Percentiles rank a stretch among this genome's conserved stretches.
Conservation (phyloP, 2,113 vertebrate species). For the Anseranas semipalmata region DNA sequence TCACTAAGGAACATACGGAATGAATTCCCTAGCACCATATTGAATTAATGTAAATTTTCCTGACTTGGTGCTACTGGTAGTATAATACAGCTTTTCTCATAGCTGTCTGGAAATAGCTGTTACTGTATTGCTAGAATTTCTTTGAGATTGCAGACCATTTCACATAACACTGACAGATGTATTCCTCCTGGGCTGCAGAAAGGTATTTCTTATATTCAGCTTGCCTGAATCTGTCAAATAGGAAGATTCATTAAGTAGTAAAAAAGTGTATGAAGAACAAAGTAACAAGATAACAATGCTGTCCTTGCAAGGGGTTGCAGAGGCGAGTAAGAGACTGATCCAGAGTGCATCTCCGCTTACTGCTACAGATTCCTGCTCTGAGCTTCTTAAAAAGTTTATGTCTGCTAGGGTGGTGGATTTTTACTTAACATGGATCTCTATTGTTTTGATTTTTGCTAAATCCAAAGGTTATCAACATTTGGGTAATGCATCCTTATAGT, state of each 20-base stretch:
- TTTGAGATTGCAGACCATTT: neutral
- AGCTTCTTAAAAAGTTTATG: neutral
- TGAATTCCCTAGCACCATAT: neutral
- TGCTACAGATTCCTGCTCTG: neutral
- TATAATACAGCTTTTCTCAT: neutral
- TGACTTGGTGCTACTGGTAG: neutral
- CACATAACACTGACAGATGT: neutral
- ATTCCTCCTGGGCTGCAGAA: neutral
- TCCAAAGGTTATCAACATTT: neutral
- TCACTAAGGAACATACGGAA: neutral
- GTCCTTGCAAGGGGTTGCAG: neutral
- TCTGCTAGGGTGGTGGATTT: neutral
- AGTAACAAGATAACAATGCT: neutral
- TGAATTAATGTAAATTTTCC: neutral
- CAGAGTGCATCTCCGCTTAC: neutral
- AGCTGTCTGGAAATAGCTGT: neutral
- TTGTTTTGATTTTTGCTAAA: neutral
- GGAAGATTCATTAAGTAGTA: neutral
- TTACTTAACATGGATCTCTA: neutral
- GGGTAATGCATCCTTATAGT: neutral
- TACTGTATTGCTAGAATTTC: neutral
- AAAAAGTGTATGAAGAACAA: neutral
- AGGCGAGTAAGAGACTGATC: neutral
- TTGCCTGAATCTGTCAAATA: neutral
- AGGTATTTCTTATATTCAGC: neutral